These are phyloP conservation scores for Leptinotarsa undecemlineata DNA, from an alignment of 1,140 invertebrate genomes.

Conservation along the genomic window DNA sequence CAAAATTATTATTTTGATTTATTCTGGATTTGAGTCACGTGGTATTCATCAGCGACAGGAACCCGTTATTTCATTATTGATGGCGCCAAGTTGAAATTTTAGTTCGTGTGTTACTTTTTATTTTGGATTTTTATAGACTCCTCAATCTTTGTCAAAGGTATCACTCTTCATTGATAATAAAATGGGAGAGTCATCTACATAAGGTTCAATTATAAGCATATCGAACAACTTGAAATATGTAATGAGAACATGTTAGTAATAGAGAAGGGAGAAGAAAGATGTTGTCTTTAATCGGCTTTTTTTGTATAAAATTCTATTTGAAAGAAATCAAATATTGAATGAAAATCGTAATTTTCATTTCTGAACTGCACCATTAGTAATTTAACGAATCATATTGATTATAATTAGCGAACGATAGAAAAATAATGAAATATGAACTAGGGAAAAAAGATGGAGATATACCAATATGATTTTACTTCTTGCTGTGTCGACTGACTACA, in stretches of 20 bases:
- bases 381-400: constrained; percentile 19
- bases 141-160: neutral
- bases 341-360: too few relatives aligned
- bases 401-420: constrained; percentile 4
- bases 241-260: constrained; percentile 62
- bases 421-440: constrained; percentile 4
- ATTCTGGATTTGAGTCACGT: constrained; percentile 57
- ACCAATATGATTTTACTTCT: constrained; percentile 16
- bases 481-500: constrained; percentile 41
- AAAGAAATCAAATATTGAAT: too few relatives aligned
- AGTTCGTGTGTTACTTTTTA: neutral
- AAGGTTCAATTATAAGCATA: constrained; percentile 15
- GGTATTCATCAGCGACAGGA: constrained; percentile 49
- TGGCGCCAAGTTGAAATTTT: constrained; percentile 63
- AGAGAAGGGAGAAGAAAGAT: constrained; percentile 3
- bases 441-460: constrained; percentile 11
- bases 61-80: constrained; percentile 60
- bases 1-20: constrained; percentile 5
- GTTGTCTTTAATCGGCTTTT: neutral
- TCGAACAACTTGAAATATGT: constrained; percentile 52
- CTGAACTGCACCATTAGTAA: neutral
- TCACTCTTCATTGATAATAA: neutral
- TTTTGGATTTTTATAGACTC: neutral
- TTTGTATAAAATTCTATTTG: neutral
- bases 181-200: constrained; percentile 52